Base-by-base conservation (phyloP, 1,140 invertebrate genomes). In the Drosophila tropicalis region DNA sequence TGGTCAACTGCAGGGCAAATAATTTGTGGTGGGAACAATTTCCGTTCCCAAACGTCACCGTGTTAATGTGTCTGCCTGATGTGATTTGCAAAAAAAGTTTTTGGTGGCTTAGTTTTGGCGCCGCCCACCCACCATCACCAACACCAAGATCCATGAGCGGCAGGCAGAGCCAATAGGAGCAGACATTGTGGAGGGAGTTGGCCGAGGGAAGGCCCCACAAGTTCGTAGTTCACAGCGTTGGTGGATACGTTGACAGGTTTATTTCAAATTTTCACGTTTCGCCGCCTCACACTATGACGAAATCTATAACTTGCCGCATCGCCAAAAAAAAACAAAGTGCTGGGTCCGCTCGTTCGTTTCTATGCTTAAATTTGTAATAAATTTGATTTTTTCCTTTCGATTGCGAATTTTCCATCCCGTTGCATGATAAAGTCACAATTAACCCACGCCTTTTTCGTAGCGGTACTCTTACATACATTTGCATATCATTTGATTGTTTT, bases 401-500 rank as follows among this genome's bases (percentile, higher is more conserved):
- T 89, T 89, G 85, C 75, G 81, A 90, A 72, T 72, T 75, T 83
- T 54, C 47, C 40, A 44, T 75, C 64, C 67, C 67, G 70, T 74
- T 69, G 74, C 80, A 79, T 89, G 80, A 90, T 90, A 90, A 90
- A 90, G 79, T 90, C 80, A 84, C 87, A 90, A 90, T 90, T 90
- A 90, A 87, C 87, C 87, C 83, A 90, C 87, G 87, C 87, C 87
- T 90, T 90, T 76, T 90, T 90, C 84, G 77, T 90, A 90, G 87
- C 87, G 87, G 87, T 90, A 90, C 78, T 84, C 87, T 90, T 84
- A 90, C 87, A 87, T 90, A 87, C 72, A 90, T 90, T 90, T 90
- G 87, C 87, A 90, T 90, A 90, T 90, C 66, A 86, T 87, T 87
- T 90, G 84, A 87, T 87, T 87, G 84, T 87, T 87, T 87, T 79